Evolutionary conservation across 1,140 invertebrate species (phyloP), one percentile per base, ranked within the genome.

Genomic region (Halotydeus destructor): DNA sequence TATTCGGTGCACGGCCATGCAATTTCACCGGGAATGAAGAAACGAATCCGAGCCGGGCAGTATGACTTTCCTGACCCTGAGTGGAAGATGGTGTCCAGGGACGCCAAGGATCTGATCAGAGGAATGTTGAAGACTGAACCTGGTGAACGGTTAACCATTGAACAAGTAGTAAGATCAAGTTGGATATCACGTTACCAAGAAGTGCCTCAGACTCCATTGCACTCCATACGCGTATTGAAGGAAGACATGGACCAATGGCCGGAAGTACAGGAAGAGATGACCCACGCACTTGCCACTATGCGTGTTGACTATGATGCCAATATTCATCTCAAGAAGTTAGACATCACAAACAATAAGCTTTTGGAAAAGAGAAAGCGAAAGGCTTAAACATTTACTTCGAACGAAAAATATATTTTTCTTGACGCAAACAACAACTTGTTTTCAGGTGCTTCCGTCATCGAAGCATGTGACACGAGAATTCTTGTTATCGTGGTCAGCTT

Each of bases 11-110:
- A 93, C 55, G 91, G 91, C 0, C 64, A 88, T 24, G 84, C 91
- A 5, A 96, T 98, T 52, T 96, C 88, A 23, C 89, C 93, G 0
- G 91, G 93, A n/a, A 98, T 98, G 93, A 98, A 97, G 60, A 89
- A 82, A 60, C 69, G 89, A 40, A 97, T 97, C 53, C 69, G 84
- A 45, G 74, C 83, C 35, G 91, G 91, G 4, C 84, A 96, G 57
- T 98, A 93, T 58, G 84, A 89, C 53, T 98, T 97, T 59, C 86
- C 89, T 0, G 73, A 78, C 50, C 82, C 86, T 0, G 93, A 98
- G 61, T 98, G 91, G 91, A 72, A 76, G 41, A 75, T 82, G 55
- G 88, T 98, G 0, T 93, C 85, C 31, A 65, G 74, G 43, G 81
- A 88, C 59, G 69, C 91, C 0, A 94, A 96, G 63, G 82, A 89